A percentile compares a stretch with the other conserved stretches of the same genome.
Evolutionary conservation across 2,888 invertebrate genomes (phyloP).

Genomic region (Conchocele bisecta): DNA sequence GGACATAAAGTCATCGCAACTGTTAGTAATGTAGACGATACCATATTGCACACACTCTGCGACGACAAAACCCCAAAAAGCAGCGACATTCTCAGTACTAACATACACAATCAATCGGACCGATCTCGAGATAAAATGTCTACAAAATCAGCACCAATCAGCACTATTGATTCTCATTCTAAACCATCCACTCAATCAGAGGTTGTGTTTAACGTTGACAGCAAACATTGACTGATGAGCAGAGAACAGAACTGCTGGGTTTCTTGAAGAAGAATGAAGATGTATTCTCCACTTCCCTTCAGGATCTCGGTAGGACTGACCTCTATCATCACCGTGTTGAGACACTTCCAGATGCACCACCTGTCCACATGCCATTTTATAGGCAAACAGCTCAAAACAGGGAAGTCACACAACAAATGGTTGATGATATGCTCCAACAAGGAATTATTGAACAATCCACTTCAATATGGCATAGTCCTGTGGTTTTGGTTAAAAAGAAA

Average conservation of each 20-base stretch:
- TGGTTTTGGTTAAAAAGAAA: slow-evolving; percentile 52
- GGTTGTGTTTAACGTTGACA: too few species aligned
- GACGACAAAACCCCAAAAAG: too few species aligned
- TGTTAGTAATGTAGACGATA: too few species aligned
- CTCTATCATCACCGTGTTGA: slow-evolving; percentile 1
- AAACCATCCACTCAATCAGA: too few species aligned
- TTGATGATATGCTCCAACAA: slow-evolving; percentile 24
- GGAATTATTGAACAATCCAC: slow-evolving; percentile 44
- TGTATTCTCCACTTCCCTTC: slow-evolving; percentile 7
- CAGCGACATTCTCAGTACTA: too few species aligned
- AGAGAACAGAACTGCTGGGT: not conserved
- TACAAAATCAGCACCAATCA: too few species aligned
- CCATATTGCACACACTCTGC: too few species aligned
- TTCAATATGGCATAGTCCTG: slow-evolving; percentile 48
- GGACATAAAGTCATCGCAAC: too few species aligned
- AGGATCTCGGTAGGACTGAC: not conserved
- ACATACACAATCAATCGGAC: too few species aligned
- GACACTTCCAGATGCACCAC: not conserved
- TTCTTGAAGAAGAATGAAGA: not conserved
- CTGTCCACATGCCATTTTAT: not conserved
- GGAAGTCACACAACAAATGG: not conserved
- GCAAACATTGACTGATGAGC: too few species aligned
- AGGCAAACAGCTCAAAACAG: not conserved
- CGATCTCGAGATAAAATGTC: too few species aligned
- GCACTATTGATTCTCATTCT: too few species aligned